Evolutionary conservation across 2,113 vertebrate genomes (phyloP), one percentile per base, ranked within the genome.

Genomic region (Tragelaphus scriptus): DNA sequence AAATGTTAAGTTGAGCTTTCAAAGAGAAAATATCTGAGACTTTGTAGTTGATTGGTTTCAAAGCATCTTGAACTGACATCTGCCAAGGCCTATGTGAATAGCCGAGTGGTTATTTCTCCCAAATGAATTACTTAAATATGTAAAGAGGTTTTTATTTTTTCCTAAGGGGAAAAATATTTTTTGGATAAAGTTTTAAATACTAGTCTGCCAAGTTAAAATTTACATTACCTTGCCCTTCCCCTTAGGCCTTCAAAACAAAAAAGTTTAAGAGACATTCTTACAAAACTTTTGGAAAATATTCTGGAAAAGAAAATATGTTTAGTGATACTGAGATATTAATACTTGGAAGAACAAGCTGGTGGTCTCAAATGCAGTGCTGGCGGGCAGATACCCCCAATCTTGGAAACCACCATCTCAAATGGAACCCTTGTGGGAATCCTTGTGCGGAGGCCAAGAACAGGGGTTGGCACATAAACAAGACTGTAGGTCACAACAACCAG

Each of bases 331-430:
- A 93, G 95, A 97, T 95, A 96, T 95, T 97, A 98, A 88, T 95
- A 75, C 92, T 97, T 97, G 86, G 96, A 97, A 97, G 96, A 98
- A 97, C 95, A 97, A 97, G 98, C 91, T 94, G 94, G 96, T 98
- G 95, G 98, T 98, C 98, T 98, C 97, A 93, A 91, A 96, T 91
- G 96, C 94, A 97, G 49, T n/a, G 89, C 86, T 81, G 91, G 88
- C 17, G 6, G 95, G 49, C 90, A 94, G 94, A 94, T 71, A 93
- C 40, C 86, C 79, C 96, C 86, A 87, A 89, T 91, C 79, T 79
- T 97, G 87, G 91, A 97, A 97, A 97, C 88, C 79, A 61, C 94
- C 95, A 96, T 93, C 91, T 95, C 68, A 88, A 95, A 95, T 81
- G 80, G 90, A 97, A 86, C 82, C 81, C 86, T 97, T 97, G 96